These are phyloP conservation scores for Drosophila vallismaia DNA, from an alignment of 2,888 invertebrate genomes.

Conservation along the genomic window DNA sequence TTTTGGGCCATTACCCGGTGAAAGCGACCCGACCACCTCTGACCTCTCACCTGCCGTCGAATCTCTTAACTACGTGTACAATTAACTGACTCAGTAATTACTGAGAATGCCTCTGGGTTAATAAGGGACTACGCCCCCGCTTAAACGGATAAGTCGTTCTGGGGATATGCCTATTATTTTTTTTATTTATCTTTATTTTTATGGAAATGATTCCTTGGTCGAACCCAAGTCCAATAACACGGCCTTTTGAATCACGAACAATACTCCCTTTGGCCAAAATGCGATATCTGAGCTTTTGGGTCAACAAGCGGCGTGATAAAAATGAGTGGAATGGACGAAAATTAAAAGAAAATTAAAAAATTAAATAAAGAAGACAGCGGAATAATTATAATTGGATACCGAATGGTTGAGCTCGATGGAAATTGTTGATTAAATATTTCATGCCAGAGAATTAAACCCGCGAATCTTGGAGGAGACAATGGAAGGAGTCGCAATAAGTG, in stretches of 20 bases:
- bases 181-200: constrained; percentile 17
- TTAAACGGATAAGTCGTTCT: constrained; percentile 60
- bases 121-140: constrained; percentile 50
- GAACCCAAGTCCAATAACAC: constrained; percentile 24
- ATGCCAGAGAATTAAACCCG: constrained; percentile 25
- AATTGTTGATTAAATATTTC: constrained; percentile 37
- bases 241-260: constrained; percentile 49
- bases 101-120: constrained; percentile 66
- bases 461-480: neutral
- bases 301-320: constrained; percentile 33
- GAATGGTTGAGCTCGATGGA: constrained; percentile 15
- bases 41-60: neutral
- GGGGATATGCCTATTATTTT: constrained; percentile 10
- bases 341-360: constrained; percentile 67
- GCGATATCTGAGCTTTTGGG: constrained; percentile 18
- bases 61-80: constrained; percentile 41
- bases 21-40: neutral
- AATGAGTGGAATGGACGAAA: constrained; percentile 22
- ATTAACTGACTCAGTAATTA: constrained; percentile 72
- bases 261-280: constrained; percentile 8
- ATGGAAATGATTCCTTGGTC: constrained; percentile 5
- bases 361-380: constrained; percentile 45
- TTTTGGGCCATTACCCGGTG: neutral
- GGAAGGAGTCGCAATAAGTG: constrained; percentile 33
- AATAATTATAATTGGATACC: constrained; percentile 38